phyloP scores from a whole-genome alignment of 2,797 vertebrate genomes.

The Microtus agrestis region DNA sequence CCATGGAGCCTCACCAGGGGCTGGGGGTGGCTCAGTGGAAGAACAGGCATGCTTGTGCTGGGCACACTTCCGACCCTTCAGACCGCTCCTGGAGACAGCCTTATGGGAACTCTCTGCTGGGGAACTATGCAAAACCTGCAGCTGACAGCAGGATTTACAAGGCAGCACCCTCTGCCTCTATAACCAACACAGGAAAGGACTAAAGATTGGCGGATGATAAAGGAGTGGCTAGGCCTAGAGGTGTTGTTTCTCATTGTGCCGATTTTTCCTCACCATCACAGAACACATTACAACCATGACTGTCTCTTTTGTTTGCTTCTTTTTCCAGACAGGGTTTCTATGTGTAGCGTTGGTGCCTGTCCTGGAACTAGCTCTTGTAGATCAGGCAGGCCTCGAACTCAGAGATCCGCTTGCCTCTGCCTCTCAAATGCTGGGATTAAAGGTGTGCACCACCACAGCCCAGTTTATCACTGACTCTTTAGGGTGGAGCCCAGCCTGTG shows the following conservation, averaged over 20 bases:
- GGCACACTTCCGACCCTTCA: background rate
- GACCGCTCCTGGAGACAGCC: background rate
- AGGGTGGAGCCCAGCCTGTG: background rate
- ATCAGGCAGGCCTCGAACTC: no score
- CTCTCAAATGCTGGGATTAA: no score
- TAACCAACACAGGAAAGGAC: background rate
- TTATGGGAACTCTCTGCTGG: background rate
- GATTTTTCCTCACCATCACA: background rate
- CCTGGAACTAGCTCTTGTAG: no score
- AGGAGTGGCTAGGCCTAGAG: background rate
- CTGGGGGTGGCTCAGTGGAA: background rate
- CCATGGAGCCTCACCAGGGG: background rate
- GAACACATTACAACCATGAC: background rate
- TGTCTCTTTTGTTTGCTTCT: background rate
- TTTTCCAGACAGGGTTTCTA: no score
- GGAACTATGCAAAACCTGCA: background rate
- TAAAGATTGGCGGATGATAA: background rate
- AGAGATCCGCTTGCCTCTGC: no score
- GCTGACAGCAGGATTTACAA: constrained; percentile 20
- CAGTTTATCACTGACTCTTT: background rate
- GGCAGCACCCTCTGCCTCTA: background rate
- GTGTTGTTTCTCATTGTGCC: background rate
- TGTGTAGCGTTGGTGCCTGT: no score
- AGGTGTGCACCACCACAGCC: no score
- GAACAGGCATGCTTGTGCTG: no score